Evolutionary conservation across 1,140 invertebrate genomes (phyloP), one percentile per base, ranked within the genome.

Genomic region (Diorhabda carinulata): DNA sequence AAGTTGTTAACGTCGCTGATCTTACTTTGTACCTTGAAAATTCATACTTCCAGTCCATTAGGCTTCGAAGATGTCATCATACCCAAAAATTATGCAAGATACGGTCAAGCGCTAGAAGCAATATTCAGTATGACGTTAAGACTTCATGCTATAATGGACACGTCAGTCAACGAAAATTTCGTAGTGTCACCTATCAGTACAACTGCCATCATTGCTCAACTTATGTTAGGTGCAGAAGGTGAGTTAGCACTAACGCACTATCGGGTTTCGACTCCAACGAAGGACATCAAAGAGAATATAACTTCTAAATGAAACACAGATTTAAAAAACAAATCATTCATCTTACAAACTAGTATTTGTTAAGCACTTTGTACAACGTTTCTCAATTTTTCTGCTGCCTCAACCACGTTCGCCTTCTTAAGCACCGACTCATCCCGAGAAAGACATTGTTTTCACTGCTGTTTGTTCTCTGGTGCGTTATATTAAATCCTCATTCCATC

Each of bases 141-240:
- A n/a, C 61, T 76, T 9, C 70, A 77, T 61, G 70, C 71, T 4
- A 62, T 78, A 41, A 47, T 77, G 6, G 58, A 67, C 9, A 43
- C 62, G 40, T 60, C 63, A 8, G 56, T 44, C 2, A 65, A 57
- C 3, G 84, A 84, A 5, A 92, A 91, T 77, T 80, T 90, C 41
- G 81, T 91, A 70, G 76, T 90, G 2, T 90, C 90, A 5, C 89
- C 91, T 5, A 82, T 86, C 42, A 91, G 89, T 77, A 82, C 90
- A 8, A 87, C 88, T 73, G 81, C 84, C 0, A 83, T 85, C 1
- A 73, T 92, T 43, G 85, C 84, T 3, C 86, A 90, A 83, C 71
- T 89, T 9, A 79, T 86, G 61, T 86, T 89, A 74, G 90, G 86
- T 10, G 84, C 89, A 2, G 76, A 74, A 41, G 86, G 86, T 3